Percentiles rank a stretch among this genome's conserved stretches.
These are phyloP conservation scores for Denticeps clupeoides DNA, from an alignment of 2,797 vertebrate genomes.

Conservation along the genomic window DNA sequence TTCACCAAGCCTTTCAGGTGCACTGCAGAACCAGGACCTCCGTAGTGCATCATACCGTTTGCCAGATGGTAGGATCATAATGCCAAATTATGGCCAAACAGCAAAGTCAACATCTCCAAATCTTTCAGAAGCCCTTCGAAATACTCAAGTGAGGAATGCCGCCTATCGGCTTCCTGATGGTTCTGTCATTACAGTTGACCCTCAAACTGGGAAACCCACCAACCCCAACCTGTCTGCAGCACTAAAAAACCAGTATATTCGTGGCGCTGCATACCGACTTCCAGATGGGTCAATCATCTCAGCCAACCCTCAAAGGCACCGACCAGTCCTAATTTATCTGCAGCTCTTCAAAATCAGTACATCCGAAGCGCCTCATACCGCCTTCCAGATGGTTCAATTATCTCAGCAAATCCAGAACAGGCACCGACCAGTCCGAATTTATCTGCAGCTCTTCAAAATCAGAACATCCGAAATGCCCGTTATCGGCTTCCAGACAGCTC, in stretches of 20 bases:
- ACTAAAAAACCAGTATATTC: slow-evolving; percentile 48
- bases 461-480: slow-evolving; percentile 34
- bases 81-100: too few relatives aligned
- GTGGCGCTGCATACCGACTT: slow-evolving; percentile 54
- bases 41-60: slow-evolving; percentile 53
- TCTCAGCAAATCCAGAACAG: slow-evolving; percentile 29
- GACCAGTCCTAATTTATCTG: slow-evolving; percentile 42
- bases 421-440: slow-evolving; percentile 42
- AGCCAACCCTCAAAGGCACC: slow-evolving; percentile 51
- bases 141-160: slow-evolving; percentile 43
- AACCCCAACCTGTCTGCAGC: slow-evolving; percentile 50
- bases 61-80: slow-evolving; percentile 46
- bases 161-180: slow-evolving; percentile 55
- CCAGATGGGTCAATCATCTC: slow-evolving; percentile 41
- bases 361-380: slow-evolving; percentile 49
- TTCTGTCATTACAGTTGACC: slow-evolving; percentile 37
- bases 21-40: slow-evolving; percentile 55
- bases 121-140: slow-evolving; percentile 49
- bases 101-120: slow-evolving; percentile 54
- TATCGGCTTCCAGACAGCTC: slow-evolving; percentile 49
- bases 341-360: slow-evolving; percentile 48
- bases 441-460: slow-evolving; percentile 46
- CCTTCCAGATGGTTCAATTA: slow-evolving; percentile 50
- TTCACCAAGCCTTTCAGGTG: slow-evolving; percentile 52
- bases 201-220: slow-evolving; percentile 5